phyloP scores from a whole-genome alignment of 2,797 vertebrate genomes.

The Notoglanidium macrostoma region DNA sequence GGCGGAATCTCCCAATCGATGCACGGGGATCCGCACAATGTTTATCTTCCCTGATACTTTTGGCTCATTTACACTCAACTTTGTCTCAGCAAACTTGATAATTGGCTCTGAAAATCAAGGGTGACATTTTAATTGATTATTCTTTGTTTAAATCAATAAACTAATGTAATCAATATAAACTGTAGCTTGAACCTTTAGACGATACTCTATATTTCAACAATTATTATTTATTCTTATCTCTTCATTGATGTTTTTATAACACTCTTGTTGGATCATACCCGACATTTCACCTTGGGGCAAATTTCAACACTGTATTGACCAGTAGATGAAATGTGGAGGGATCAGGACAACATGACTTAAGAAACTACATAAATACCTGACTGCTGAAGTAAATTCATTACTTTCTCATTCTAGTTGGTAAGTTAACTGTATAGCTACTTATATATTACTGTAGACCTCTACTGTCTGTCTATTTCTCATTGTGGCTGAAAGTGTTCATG shows the following conservation, averaged over 20 bases:
- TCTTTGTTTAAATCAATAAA: not conserved
- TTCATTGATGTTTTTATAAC: not conserved
- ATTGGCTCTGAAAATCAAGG: constrained; percentile 77
- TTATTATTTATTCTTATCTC: not conserved
- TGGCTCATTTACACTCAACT: constrained; percentile 89
- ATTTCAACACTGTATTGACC: not conserved
- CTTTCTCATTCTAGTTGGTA: not conserved
- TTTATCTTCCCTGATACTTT: constrained; percentile 78
- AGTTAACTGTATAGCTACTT: not conserved
- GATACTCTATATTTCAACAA: not conserved
- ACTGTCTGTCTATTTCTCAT: not conserved
- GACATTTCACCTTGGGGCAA: not conserved
- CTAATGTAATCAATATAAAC: not conserved
- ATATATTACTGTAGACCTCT: not conserved
- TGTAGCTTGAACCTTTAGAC: not conserved
- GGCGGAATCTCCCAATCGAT: constrained; percentile 87
- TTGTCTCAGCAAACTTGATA: constrained; percentile 88
- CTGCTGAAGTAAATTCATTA: not conserved
- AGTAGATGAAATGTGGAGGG: not conserved
- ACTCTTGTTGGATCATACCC: not conserved
- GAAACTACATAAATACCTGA: not conserved
- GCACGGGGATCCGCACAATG: constrained; percentile 83
- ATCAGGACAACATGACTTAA: not conserved
- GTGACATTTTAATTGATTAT: not conserved
- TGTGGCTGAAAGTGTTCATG: not conserved